phyloP scores from a whole-genome alignment of 2,888 invertebrate species.

The Disparrhopalites patrizii region DNA sequence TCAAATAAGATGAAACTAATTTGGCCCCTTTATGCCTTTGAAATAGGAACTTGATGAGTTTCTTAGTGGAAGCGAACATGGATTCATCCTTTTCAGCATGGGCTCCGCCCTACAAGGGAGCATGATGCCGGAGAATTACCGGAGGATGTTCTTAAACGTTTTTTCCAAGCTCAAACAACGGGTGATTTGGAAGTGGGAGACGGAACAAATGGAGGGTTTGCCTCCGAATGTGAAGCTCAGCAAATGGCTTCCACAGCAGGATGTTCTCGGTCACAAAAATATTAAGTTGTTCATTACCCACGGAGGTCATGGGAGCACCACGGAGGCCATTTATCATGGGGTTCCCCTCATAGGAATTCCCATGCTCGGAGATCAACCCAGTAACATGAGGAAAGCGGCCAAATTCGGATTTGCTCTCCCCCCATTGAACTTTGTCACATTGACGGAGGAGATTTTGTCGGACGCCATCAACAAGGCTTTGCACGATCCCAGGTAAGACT shows the following conservation, averaged over 20 bases:
- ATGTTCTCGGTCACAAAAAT: slow-evolving; percentile 65
- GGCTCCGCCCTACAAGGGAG: slow-evolving; percentile 76
- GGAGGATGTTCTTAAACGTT: slow-evolving; percentile 66
- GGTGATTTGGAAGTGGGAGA: slow-evolving; percentile 81
- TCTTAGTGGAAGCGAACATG: slow-evolving; percentile 60
- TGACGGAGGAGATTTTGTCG: slow-evolving; percentile 6
- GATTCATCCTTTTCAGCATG: slow-evolving; percentile 81
- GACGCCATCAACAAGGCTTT: slow-evolving; percentile 1
- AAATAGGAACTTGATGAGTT: slow-evolving; percentile 57
- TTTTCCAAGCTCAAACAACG: slow-evolving; percentile 72
- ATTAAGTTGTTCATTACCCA: slow-evolving; percentile 11
- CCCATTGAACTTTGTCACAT: background rate
- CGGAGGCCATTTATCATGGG: slow-evolving; percentile 64
- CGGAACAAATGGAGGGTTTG: slow-evolving; percentile 57
- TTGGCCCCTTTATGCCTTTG: background rate
- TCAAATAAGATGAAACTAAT: background rate
- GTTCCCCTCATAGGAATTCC: slow-evolving; percentile 2
- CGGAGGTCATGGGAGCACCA: slow-evolving; percentile 61
- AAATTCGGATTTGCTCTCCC: background rate
- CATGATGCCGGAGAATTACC: slow-evolving; percentile 70
- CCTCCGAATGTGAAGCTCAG: slow-evolving; percentile 60
- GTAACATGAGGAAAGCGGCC: background rate
- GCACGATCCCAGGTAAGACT: slow-evolving; percentile 2
- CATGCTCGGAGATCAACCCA: background rate
- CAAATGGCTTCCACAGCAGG: slow-evolving; percentile 72